Conservation (phyloP, 2,888 invertebrate genomes). For the Eupithecia centaureata region DNA sequence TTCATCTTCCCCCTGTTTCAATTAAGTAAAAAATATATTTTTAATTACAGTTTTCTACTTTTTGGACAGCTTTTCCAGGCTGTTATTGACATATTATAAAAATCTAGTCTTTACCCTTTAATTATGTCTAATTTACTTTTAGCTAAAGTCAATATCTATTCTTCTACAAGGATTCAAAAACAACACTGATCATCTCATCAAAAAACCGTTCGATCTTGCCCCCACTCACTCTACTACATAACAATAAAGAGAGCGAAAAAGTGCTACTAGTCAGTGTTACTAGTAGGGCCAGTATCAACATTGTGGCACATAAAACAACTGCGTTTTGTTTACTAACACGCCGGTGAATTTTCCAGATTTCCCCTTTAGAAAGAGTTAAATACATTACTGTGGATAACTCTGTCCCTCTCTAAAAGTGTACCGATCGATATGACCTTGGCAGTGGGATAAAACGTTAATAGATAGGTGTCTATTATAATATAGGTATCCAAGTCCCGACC, state of each 20-base stretch:
- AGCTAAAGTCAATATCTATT: too few relatives aligned
- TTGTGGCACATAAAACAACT: not conserved
- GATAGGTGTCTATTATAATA: slow-evolving; percentile 34
- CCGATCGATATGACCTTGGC: slow-evolving; percentile 80
- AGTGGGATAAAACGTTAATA: slow-evolving; percentile 57
- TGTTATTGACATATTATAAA: too few relatives aligned
- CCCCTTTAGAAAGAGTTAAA: slow-evolving; percentile 47
- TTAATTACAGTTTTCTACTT: too few relatives aligned
- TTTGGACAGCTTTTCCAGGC: too few relatives aligned
- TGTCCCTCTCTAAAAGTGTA: slow-evolving; percentile 51
- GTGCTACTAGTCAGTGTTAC: not conserved
- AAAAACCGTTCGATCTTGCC: too few relatives aligned
- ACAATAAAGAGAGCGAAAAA: not conserved
- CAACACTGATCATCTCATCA: not conserved
- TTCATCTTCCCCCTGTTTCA: too few relatives aligned
- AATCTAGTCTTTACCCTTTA: too few relatives aligned
- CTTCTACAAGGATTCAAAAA: too few relatives aligned
- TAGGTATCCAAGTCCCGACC: not conserved
- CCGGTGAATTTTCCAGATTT: slow-evolving; percentile 35
- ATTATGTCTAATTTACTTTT: too few relatives aligned
- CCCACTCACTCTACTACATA: too few relatives aligned
- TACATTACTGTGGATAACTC: slow-evolving; percentile 34
- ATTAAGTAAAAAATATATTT: too few relatives aligned
- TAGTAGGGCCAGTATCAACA: not conserved
- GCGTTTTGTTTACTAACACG: slow-evolving; percentile 41